Evolutionary conservation across 2,888 invertebrate species (phyloP), one percentile per base, ranked within the genome.

Genomic region (Drosophila limbata): DNA sequence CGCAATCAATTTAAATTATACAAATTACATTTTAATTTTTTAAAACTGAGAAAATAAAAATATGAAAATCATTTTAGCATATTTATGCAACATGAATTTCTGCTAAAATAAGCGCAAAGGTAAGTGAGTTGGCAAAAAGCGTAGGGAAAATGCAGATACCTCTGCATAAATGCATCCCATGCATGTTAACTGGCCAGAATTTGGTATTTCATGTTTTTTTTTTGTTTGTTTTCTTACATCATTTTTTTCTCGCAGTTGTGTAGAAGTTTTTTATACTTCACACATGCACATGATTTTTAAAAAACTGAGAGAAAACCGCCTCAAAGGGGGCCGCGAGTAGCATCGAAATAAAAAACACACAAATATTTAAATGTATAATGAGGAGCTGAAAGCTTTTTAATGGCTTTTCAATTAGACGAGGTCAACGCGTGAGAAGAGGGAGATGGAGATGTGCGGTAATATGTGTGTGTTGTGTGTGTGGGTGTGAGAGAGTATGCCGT

Each of bases 281-380:
- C 42, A 39, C 56, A 67, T 53, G 44, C 60, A 70, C 64, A 77
- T 69, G 37, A 69, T 64, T 62, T 71, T 71, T 64, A 69, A 75
- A 84, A 73, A 73, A 28, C 8, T 70, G 53, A 59, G 63, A 40
- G 52, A 31, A 47, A 37, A 42, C 21, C 35, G 21, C 35, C 15
- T 33, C n/a, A 19, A 19, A 28, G 15, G 21, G 51, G 35, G 47
- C 45, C 52, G 60, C 44, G 55, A 52, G 62, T 21, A 52, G 37
- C 55, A 64, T 37, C 59, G 64, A 85, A 85, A 89, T 70, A 74
- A 77, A 85, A 75, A 25, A 81, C 78, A 69, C 57, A 73, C 78
- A 78, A 84, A 86, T 90, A 90, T 85, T 90, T 85, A 87, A 90
- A 85, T 85, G 87, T 76, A 85, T 90, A 85, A 88, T 90, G 90